phyloP scores from a whole-genome alignment of 2,888 invertebrate species.

The Ametastegia equiseti region DNA sequence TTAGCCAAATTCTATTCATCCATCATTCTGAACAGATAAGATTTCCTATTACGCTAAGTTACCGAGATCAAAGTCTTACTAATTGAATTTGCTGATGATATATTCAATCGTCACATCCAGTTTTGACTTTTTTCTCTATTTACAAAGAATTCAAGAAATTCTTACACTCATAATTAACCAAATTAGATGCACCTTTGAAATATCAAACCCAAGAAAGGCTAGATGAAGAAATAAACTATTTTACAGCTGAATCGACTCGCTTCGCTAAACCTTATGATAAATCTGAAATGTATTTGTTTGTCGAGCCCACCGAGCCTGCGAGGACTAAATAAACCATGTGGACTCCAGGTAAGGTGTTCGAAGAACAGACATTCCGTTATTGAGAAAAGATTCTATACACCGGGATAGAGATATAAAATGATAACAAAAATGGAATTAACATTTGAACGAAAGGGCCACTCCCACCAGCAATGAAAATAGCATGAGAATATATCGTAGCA shows the following conservation, averaged over 20 bases:
- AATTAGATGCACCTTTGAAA: neutral
- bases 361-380: neutral
- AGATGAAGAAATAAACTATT: neutral
- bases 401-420: neutral
- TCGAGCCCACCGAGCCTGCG: neutral
- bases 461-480: slow-evolving; percentile 27
- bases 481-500: slow-evolving; percentile 28
- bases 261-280: neutral
- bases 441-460: slow-evolving; percentile 19
- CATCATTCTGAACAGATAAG: neutral
- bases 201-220: neutral
- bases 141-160: neutral
- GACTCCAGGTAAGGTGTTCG: neutral
- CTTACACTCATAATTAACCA: neutral
- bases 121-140: neutral
- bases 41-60: neutral
- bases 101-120: neutral
- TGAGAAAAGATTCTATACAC: neutral
- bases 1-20: neutral
- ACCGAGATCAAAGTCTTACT: neutral
- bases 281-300: neutral
- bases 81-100: neutral
- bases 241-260: neutral
- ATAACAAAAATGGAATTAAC: neutral
- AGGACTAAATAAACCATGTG: neutral